Base-by-base conservation (phyloP, 2,888 invertebrate species). In the Isoperla grammatica region DNA sequence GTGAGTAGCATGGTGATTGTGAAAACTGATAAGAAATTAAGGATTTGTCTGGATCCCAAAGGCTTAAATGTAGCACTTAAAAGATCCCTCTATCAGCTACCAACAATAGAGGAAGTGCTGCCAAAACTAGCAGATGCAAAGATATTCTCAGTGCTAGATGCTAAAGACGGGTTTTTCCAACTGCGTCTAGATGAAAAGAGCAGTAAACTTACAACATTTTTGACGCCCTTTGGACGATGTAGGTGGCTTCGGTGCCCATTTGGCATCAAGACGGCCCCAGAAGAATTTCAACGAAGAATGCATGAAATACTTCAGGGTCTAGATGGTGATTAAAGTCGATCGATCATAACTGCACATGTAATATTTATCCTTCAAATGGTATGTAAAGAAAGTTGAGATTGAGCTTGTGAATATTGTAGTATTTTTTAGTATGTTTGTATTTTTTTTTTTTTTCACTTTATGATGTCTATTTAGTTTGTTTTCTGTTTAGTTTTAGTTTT, bases 161-260 rank as follows among this genome's bases (percentile, higher is more conserved):
- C 61, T 1, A 62, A 58, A 22, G 42, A 60, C 12, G 65, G 64
- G 3, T 65, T 66, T 23, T 62, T 62, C 61, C 61, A 61, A 42
- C 39, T 67, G 4, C 61, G 61, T 45, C 50, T 65, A 9, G 57
- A 55, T 15, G 63, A 67, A 48, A 61, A 66, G 20, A 64, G 62
- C 54, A 65, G 64, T 49, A 56, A 56, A 15, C 45, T 64, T 6
- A 65, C 67, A 1, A 63, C 61, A n/a, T 67, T 67, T 49, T 65
- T 61, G 57, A 67, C 65, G 2, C 67, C 67, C 8, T 67, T 59
- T 56, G 67, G 67, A 23, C 58, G 61, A 55, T 66, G 59, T 56
- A 13, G 64, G 22, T 66, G 57, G 50, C 39, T 54, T 15, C 40
- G 64, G 12, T 55, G 65, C 48, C 66, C 66, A 15, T 66, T 65